Base-by-base conservation (phyloP, 2,797 vertebrate genomes). In the Macroramphosus scolopax region DNA sequence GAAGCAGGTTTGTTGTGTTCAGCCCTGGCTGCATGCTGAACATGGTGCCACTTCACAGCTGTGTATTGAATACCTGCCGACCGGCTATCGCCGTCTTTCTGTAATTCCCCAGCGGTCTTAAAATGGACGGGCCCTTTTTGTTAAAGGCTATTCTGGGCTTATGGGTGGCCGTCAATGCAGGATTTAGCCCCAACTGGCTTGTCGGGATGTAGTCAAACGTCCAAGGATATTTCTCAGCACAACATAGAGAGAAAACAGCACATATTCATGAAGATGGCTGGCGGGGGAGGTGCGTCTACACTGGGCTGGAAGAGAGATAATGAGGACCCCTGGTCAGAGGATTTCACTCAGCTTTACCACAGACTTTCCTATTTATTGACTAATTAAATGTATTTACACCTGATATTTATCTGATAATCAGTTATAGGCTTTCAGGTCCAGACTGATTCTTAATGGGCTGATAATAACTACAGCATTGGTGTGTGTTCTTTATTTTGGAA, bases 71-170 rank as follows among this genome's bases (percentile, higher is more conserved):
- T 66, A 64, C 67, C 47, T 71, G 73, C 47, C 48, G 33, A 36
- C 46, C 57, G 8, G 54, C 40, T 54, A 17, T 34, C 56, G 28
- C 44, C 46, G 31, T 43, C 24, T 34, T 46, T 41, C 66, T 52
- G n/a, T 70, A 43, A 77, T 57, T 51, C 25, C 26, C 22, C 62
- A 20, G 64, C 58, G 75, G 67, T 79, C 63, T 82, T 77, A 72
- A 84, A 80, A 87, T 82, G 85, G 70, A 83, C 67, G 60, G 54
- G 67, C 42, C 45, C 44, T 68, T 66, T 63, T 58, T 58, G 49
- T 32, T 70, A 31, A 63, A 51, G 32, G 40, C 62, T 75, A 53
- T 78, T 73, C 69, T 75, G 77, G 80, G 61, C 63, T 73, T 62
- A 53, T 14, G 34, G 46, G 51, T 61, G 47, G 42, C 44, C 50